Evolutionary conservation across 2,888 invertebrate species (phyloP).

Genomic region (Ceraclea dissimilis): DNA sequence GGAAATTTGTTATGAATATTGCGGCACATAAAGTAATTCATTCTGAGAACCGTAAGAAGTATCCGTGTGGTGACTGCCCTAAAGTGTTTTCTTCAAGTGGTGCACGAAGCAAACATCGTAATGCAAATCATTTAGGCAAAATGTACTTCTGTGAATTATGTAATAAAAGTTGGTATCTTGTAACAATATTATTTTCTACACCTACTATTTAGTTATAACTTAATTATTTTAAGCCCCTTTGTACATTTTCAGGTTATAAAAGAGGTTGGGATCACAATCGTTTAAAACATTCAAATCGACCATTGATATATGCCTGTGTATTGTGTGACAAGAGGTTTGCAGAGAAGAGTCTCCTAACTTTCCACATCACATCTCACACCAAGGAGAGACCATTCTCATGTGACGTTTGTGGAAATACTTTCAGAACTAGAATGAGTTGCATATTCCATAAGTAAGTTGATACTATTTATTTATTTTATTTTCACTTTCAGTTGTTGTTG

Average conservation of each 20-base stretch:
- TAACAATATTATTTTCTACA: not conserved
- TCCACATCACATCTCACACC: conserved; percentile 36
- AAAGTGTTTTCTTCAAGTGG: conserved; percentile 30
- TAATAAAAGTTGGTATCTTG: conserved; percentile 34
- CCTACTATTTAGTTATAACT: not conserved
- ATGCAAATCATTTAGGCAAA: conserved; percentile 35
- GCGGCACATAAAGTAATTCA: not conserved
- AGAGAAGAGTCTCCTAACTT: conserved; percentile 29
- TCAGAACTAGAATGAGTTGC: conserved; percentile 31
- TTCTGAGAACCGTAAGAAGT: not conserved
- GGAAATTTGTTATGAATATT: conserved; percentile 11
- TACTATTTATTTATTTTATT: not conserved
- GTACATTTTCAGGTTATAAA: conserved; percentile 17
- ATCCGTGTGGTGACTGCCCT: conserved; percentile 14
- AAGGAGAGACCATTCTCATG: conserved; percentile 36
- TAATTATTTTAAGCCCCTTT: not conserved
- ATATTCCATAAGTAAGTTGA: conserved; percentile 35
- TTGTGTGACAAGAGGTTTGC: conserved; percentile 35
- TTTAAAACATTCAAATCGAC: conserved; percentile 6
- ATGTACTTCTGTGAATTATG: conserved; percentile 37
- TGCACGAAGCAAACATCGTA: conserved; percentile 34
- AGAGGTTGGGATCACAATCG: conserved; percentile 13
- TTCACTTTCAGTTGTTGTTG: not conserved
- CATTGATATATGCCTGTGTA: conserved; percentile 30
- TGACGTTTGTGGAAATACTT: conserved; percentile 35